Conservation (phyloP, 2,888 invertebrate genomes). For the Andrena bucephala region DNA sequence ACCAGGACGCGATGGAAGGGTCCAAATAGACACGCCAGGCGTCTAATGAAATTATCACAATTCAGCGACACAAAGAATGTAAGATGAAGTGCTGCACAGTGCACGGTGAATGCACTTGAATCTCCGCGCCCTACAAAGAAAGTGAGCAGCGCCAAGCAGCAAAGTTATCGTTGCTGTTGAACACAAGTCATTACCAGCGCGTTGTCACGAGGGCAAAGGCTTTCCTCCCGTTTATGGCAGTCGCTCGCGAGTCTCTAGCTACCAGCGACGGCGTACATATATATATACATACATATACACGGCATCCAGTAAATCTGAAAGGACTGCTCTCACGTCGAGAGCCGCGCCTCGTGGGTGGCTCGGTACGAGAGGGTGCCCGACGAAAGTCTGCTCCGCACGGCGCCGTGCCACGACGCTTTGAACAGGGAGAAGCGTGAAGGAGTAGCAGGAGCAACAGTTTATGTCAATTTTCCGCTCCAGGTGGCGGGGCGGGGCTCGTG, state of each 20-base stretch:
- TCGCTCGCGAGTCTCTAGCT: too few species aligned
- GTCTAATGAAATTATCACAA: neutral
- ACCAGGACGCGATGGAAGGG: neutral
- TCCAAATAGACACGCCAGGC: neutral
- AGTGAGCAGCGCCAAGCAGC: constrained; percentile 4
- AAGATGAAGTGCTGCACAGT: neutral
- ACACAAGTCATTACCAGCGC: constrained; percentile 15
- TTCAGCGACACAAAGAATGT: neutral
- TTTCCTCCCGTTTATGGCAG: neutral
- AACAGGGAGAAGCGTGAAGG: constrained; percentile 54
- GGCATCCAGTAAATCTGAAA: constrained; percentile 58
- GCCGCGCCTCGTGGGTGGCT: constrained; percentile 13
- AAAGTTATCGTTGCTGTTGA: constrained; percentile 6
- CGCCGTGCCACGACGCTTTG: constrained; percentile 42
- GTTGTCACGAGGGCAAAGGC: neutral
- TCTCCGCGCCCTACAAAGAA: constrained; percentile 6
- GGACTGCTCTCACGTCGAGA: constrained; percentile 54
- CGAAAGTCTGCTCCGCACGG: constrained; percentile 46
- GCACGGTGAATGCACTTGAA: neutral
- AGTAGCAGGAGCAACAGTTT: constrained; percentile 71
- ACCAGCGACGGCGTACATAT: too few species aligned
- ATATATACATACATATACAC: neutral
- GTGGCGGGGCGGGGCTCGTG: constrained; percentile 38
- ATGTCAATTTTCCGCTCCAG: constrained; percentile 71
- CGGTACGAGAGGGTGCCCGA: constrained; percentile 25